Conservation (phyloP, 1,140 invertebrate genomes). For the Drosophila kohkoa region DNA sequence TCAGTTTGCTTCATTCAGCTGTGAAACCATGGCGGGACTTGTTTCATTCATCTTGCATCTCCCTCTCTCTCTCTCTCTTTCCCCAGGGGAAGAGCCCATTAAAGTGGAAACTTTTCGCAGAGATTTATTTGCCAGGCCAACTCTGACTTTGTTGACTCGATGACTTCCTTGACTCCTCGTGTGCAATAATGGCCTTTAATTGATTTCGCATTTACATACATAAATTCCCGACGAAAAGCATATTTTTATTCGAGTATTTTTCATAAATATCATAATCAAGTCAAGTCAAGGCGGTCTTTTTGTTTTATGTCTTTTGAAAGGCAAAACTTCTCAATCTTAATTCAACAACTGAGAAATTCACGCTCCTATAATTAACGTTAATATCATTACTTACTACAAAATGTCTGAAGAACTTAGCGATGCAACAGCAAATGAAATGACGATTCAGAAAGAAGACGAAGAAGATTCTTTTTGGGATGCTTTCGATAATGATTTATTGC, state of each 20-base stretch:
- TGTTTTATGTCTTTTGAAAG: background rate
- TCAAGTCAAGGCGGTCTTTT: slow-evolving; percentile 12
- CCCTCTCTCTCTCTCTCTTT: background rate
- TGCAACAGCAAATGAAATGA: background rate
- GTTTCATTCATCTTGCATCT: no score
- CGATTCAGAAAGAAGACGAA: background rate
- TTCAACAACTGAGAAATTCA: slow-evolving; percentile 1
- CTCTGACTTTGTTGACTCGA: slow-evolving; percentile 9
- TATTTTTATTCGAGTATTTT: background rate
- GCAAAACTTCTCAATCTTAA: background rate
- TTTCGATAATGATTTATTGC: background rate
- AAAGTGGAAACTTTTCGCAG: slow-evolving; percentile 20
- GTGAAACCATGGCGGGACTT: no score
- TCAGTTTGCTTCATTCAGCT: no score
- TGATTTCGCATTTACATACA: slow-evolving; percentile 3
- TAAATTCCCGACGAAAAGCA: background rate
- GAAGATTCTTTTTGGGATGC: slow-evolving; percentile 10
- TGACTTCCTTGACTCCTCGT: slow-evolving; percentile 15
- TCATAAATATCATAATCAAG: background rate
- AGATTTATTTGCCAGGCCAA: slow-evolving; percentile 65
- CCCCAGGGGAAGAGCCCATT: background rate
- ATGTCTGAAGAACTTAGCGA: slow-evolving; percentile 11
- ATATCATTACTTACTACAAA: background rate
- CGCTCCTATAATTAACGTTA: background rate
- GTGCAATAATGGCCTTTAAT: slow-evolving; percentile 14